phyloP scores from a whole-genome alignment of 1,140 invertebrate species.

The Philaenus spumarius region DNA sequence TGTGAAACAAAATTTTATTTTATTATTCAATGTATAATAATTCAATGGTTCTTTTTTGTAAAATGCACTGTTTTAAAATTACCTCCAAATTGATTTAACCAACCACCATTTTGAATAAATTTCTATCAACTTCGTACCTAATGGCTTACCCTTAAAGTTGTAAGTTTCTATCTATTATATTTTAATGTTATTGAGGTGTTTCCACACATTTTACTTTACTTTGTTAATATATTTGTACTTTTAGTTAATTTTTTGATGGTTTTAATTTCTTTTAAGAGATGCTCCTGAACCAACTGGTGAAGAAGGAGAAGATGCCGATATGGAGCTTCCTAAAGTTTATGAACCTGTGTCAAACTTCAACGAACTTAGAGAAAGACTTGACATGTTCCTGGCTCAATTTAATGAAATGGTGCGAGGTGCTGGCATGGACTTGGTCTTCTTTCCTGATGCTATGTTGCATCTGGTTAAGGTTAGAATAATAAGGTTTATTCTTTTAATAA shows the following conservation, averaged over 20 bases:
- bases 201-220: no score
- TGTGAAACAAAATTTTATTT: no score
- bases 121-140: no score
- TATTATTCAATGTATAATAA: no score
- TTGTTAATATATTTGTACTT: no score
- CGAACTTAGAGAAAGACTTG: constrained; percentile 74
- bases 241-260: background rate
- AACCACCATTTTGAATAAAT: no score
- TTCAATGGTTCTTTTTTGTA: no score
- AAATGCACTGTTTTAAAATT: no score
- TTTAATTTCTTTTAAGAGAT: constrained; percentile 55
- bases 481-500: background rate
- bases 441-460: constrained; percentile 96
- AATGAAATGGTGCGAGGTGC: constrained; percentile 94
- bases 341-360: constrained; percentile 82
- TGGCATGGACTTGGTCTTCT: constrained; percentile 98
- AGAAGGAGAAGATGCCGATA: constrained; percentile 91
- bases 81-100: no score
- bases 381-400: constrained; percentile 91
- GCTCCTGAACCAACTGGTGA: constrained; percentile 95
- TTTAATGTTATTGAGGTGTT: no score
- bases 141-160: no score
- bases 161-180: no score
- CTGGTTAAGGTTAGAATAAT: constrained; percentile 60
- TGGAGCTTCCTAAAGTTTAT: constrained; percentile 92